Conservation (phyloP, 2,797 vertebrate genomes). For the Cottoperca gobio region DNA sequence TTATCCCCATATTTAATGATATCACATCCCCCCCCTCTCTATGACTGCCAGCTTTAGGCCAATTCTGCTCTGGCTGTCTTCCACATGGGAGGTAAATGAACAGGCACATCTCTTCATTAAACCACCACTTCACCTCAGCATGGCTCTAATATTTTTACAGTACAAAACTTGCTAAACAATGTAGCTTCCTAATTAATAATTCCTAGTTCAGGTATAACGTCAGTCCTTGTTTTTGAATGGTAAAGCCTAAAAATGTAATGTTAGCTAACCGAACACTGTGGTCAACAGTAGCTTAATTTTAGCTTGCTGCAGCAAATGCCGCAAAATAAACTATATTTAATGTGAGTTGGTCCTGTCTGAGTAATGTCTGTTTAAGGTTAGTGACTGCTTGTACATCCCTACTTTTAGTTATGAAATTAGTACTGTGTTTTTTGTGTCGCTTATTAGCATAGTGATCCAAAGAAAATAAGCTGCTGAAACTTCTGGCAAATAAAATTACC, state of each 20-base stretch:
- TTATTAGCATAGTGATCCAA: background rate
- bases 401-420: background rate
- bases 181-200: no score
- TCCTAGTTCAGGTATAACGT: no score
- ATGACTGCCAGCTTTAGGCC: background rate
- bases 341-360: background rate
- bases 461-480: background rate
- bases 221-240: no score
- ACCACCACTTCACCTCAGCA: background rate
- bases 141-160: background rate
- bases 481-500: background rate
- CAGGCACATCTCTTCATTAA: background rate
- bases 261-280: background rate
- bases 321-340: background rate
- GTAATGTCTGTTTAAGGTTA: background rate
- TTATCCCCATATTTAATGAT: no score
- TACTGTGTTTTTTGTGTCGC: background rate
- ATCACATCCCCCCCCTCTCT: background rate
- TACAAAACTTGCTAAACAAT: no score
- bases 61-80: background rate
- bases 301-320: background rate
- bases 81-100: background rate
- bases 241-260: no score
- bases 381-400: background rate
- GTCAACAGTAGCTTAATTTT: background rate